Evolutionary conservation across 2,113 vertebrate genomes (phyloP), one percentile per base, ranked within the genome.

Genomic region (Ploceus nigricollis): DNA sequence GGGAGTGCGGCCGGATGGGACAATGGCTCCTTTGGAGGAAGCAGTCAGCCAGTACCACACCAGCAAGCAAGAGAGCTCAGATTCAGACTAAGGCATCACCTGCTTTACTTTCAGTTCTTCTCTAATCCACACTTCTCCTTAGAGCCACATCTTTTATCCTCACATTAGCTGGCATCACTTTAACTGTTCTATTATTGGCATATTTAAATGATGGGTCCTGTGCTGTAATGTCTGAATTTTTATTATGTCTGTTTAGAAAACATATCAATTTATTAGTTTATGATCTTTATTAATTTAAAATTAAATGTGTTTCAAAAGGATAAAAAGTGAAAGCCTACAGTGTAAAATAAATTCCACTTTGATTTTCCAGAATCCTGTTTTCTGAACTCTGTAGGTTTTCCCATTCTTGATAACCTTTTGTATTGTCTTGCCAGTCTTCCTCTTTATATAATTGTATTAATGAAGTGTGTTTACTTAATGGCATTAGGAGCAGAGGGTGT

Each of bases 21-120:
- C 99, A 64, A 98, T 99, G 96, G 98, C 99, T 25, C 99, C 99
- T 93, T 98, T 99, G 93, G 99, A 99, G 96, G 99, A 99, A 94
- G 98, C 98, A 9, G 97, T 99, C 73, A 97, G 81, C 73, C 97
- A 98, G 71, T 98, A 98, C 95, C 97, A 97, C 2, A 71, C 94
- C 54, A 97, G 97, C 66, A 98, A 99, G 40, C 98, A 98, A 96
- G 98, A 98, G n/a, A 98, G 97, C 95, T 99, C 99, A 3, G 99
- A 99, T 82, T 99, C 99, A 27, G 99, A 99, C 98, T 99, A 97
- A 97, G 87, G 72, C 91, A 57, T 94, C 94, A 94, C 94, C 97
- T 97, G 97, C 96, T 96, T 89, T 39, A 19, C 72, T 94, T 71
- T 61, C 83, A 45, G 8, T 92, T 94, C 83, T 95, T 87, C 97